phyloP scores from a whole-genome alignment of 2,888 invertebrate genomes.

The Prosapia bicincta region DNA sequence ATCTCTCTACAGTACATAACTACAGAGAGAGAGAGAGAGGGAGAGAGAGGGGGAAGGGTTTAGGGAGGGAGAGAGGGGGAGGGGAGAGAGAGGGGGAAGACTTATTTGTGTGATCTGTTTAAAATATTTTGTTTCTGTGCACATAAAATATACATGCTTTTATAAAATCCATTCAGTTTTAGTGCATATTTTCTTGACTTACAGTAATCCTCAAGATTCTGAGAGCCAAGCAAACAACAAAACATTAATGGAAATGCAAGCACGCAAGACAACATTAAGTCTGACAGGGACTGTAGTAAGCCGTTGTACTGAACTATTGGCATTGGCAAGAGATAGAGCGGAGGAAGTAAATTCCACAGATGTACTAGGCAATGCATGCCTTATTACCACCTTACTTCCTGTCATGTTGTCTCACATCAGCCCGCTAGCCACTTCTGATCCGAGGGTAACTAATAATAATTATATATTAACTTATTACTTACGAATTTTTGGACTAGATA shows the following conservation, averaged over 20 bases:
- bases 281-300: conserved; percentile 76
- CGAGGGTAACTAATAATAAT: conserved; percentile 68
- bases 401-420: conserved; percentile 81
- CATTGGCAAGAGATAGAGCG: conserved; percentile 68
- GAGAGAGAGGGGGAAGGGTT: too few species aligned
- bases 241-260: conserved; percentile 59
- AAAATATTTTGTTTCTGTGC: too few species aligned
- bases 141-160: too few species aligned
- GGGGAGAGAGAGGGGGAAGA: too few species aligned
- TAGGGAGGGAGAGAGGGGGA: too few species aligned
- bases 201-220: conserved; percentile 57
- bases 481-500: too few species aligned
- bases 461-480: too few species aligned
- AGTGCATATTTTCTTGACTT: too few species aligned
- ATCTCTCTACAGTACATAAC: too few species aligned
- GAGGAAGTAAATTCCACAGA: conserved; percentile 56
- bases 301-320: conserved; percentile 70
- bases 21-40: too few species aligned
- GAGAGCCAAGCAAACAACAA: conserved; percentile 56
- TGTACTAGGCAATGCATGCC: conserved; percentile 57
- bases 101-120: too few species aligned
- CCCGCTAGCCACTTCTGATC: conserved; percentile 76
- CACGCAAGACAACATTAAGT: conserved; percentile 65
- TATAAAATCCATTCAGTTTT: too few species aligned
- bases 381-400: conserved; percentile 76